Base-by-base conservation (phyloP, 2,113 vertebrate genomes). In the Lucifuga dentata region DNA sequence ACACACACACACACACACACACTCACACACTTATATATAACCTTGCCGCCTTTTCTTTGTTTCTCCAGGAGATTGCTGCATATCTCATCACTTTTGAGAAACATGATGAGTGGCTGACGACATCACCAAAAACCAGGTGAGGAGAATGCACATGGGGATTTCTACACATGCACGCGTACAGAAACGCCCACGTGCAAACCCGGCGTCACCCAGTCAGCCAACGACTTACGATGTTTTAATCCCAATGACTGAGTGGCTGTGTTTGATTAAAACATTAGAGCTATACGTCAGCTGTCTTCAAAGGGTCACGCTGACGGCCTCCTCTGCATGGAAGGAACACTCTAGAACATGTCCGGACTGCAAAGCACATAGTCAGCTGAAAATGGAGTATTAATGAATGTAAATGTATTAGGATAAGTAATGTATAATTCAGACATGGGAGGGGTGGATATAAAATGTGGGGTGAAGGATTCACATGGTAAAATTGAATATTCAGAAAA, bases 41-140 rank as follows among this genome's bases (percentile, higher is more conserved):
- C 79, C 71, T 75, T 71, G 81, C 38, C 63, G 19, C 77, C 52
- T 75, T 76, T 60, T 76, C 58, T 86, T 73, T 83, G 66, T 79
- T 66, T 80, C 68, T 83, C 56, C 59, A 93, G 93, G 93, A 93
- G 86, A 93, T 93, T 68, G 93, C 93, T 58, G 93, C 92, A 46
- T 93, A 93, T 89, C 87, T 93, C 90, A 93, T 93, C 85, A 93
- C 93, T 36, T 93, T 93, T 83, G 93, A 93, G 77, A 93, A 93
- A 81, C 92, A 93, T 59, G 92, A 93, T 78, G 93, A 93, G 82
- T 93, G 93, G 93, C 89, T 93, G 86, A 93, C 93, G 26, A 93
- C 93, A 61, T 93, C 93, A 60, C 93, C 93, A 48, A 93, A 93
- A 91, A 93, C 93, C 83, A 92, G 93, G 93, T 93, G 86, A 85